phyloP scores from a whole-genome alignment of 2,888 invertebrate species.

The Microctonus hyperodae region DNA sequence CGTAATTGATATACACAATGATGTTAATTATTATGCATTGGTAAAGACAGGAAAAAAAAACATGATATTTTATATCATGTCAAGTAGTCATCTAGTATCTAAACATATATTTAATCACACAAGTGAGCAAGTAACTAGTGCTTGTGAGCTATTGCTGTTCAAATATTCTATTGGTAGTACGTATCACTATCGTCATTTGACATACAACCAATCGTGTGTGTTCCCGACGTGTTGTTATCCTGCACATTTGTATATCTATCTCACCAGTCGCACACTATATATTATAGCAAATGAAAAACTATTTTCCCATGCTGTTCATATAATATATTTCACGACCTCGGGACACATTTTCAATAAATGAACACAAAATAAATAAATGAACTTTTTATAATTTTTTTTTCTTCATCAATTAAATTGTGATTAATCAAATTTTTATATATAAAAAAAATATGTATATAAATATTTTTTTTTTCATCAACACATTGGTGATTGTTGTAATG shows the following conservation, averaged over 20 bases:
- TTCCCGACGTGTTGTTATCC: background rate
- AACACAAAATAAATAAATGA: too few relatives aligned
- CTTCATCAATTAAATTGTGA: background rate
- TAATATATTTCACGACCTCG: too few relatives aligned
- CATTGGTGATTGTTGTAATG: background rate
- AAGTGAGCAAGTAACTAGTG: background rate
- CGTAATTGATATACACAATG: background rate
- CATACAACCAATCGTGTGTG: background rate
- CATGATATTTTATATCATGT: background rate
- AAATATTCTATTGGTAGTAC: background rate
- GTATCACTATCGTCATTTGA: background rate
- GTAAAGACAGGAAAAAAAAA: background rate
- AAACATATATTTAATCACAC: background rate
- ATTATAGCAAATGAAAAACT: too few relatives aligned
- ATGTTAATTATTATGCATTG: background rate
- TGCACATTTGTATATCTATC: background rate
- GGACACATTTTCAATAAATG: too few relatives aligned
- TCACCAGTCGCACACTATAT: too few relatives aligned
- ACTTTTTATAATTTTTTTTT: too few relatives aligned
- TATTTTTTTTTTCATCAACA: too few relatives aligned
- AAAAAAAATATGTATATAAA: too few relatives aligned
- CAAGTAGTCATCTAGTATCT: background rate
- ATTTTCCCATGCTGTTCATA: background rate
- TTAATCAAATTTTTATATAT: background rate
- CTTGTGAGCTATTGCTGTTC: background rate